These are phyloP conservation scores for Zapus hudsonius DNA, from an alignment of 2,113 vertebrate genomes.

Conservation along the genomic window DNA sequence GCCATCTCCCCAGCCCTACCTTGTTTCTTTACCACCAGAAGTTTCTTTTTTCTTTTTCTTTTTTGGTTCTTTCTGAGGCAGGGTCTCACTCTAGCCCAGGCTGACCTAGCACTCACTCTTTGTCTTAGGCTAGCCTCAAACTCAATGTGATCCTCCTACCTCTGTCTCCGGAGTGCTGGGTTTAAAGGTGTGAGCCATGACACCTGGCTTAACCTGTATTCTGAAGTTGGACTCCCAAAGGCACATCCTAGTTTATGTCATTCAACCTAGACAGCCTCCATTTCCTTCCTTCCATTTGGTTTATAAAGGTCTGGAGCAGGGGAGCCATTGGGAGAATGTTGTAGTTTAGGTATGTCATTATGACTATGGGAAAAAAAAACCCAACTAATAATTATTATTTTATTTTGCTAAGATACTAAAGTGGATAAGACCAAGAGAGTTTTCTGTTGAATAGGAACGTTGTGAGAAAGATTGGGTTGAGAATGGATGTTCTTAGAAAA, in stretches of 20 bases:
- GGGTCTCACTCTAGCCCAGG: too few species aligned
- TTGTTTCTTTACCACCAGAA: too few species aligned
- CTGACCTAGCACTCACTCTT: too few species aligned
- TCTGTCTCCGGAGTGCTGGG: too few species aligned
- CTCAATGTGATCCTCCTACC: too few species aligned
- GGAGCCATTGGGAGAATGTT: background rate
- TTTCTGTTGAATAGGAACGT: background rate
- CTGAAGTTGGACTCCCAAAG: too few species aligned
- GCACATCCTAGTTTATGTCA: too few species aligned
- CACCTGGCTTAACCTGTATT: too few species aligned
- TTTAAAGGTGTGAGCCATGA: too few species aligned
- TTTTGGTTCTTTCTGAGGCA: too few species aligned
- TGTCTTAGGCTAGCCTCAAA: background rate
- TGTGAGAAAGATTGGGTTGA: background rate
- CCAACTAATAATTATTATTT: background rate
- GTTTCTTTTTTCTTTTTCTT: too few species aligned
- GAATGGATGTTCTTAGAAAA: background rate
- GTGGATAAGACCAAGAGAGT: background rate
- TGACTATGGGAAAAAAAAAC: background rate
- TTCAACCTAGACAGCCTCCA: background rate
- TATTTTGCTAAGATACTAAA: background rate
- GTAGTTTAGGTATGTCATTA: background rate
- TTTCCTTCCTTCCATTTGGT: background rate
- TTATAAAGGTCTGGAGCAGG: background rate
- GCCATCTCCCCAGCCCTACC: too few species aligned